These are phyloP conservation scores for Cyphomyrmex costatus DNA, from an alignment of 1,140 invertebrate genomes.

Conservation along the genomic window DNA sequence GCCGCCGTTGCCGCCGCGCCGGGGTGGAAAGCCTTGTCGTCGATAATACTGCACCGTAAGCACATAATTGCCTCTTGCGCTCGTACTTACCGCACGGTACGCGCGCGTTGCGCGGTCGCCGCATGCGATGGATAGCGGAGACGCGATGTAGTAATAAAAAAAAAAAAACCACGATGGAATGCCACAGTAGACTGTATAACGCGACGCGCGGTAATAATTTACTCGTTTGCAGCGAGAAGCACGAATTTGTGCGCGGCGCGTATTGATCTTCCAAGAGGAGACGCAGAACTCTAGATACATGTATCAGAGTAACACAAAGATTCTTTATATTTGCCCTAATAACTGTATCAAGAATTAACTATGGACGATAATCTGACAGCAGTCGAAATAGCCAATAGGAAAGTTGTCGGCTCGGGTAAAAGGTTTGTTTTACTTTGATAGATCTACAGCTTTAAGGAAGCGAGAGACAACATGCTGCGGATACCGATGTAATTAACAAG, in stretches of 20 bases:
- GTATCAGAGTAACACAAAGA: too few relatives aligned
- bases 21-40: conserved; percentile 70
- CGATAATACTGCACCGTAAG: conserved; percentile 72
- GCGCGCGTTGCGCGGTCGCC: conserved; percentile 40
- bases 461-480: too few relatives aligned
- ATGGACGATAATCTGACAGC: too few relatives aligned
- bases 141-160: not conserved
- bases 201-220: conserved; percentile 69
- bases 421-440: too few relatives aligned
- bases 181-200: conserved; percentile 56
- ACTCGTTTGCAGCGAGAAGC: conserved; percentile 50
- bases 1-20: conserved; percentile 24
- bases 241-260: conserved; percentile 49
- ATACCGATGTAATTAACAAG: conserved; percentile 34
- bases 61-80: conserved; percentile 72
- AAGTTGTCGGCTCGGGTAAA: too few relatives aligned
- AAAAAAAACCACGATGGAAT: conserved; percentile 25
- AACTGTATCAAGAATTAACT: too few relatives aligned
- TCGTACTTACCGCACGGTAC: conserved; percentile 42
- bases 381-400: too few relatives aligned
- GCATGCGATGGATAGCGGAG: not conserved
- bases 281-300: too few relatives aligned
- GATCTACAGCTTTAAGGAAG: too few relatives aligned
- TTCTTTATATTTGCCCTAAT: too few relatives aligned
- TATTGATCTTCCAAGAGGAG: not conserved